These are phyloP conservation scores for Bilobella aurantiaca DNA, from an alignment of 1,140 invertebrate genomes.

Conservation along the genomic window DNA sequence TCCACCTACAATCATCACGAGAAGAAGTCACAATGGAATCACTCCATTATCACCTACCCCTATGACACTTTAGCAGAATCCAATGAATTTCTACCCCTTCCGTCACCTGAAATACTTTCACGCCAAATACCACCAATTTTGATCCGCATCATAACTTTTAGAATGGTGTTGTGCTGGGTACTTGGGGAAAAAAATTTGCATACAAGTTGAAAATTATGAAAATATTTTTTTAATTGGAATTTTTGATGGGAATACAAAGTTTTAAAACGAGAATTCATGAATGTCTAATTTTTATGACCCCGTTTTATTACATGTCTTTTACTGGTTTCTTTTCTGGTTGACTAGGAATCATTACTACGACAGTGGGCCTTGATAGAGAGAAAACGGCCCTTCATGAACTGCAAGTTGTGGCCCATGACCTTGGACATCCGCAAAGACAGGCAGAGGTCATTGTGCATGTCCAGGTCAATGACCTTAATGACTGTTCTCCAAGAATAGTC, in stretches of 20 bases:
- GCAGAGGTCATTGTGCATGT: conserved; percentile 62
- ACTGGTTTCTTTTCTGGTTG: background rate
- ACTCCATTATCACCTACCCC: background rate
- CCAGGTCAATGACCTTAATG: conserved; percentile 71
- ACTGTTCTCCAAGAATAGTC: conserved; percentile 67
- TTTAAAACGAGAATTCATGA: background rate
- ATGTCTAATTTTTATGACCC: background rate
- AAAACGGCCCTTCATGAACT: conserved; percentile 62
- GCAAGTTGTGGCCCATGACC: conserved; percentile 72
- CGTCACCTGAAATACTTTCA: background rate
- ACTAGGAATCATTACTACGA: conserved; percentile 72
- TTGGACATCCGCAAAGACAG: conserved; percentile 61
- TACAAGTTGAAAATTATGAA: background rate
- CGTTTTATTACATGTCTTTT: background rate
- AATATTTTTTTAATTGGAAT: background rate
- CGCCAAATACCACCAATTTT: background rate
- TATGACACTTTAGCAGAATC: background rate
- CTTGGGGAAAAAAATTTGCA: background rate
- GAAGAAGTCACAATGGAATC: too few species aligned
- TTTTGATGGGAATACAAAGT: background rate
- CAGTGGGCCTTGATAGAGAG: conserved; percentile 72
- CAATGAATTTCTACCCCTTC: background rate
- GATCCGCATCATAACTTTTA: too few species aligned
- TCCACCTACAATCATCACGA: too few species aligned
- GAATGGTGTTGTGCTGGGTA: too few species aligned